Evolutionary conservation across 2,888 invertebrate genomes (phyloP), one percentile per base, ranked within the genome.

Genomic region (Scaptomyza polygonia): DNA sequence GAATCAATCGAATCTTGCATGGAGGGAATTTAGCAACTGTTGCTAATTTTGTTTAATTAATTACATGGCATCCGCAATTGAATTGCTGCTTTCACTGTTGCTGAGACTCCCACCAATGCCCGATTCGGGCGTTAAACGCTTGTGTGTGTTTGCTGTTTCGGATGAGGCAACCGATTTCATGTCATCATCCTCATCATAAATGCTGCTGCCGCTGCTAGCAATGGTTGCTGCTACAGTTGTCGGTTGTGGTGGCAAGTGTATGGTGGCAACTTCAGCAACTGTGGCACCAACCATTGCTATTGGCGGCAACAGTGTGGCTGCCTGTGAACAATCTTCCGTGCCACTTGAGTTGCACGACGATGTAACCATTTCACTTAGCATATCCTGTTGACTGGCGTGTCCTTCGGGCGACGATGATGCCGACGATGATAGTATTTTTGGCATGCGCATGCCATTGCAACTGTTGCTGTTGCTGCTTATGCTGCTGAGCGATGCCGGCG

Each of bases 61-160:
- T 89, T 70, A 88, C 88, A 87, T 87, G 55, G 85, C 81, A 61
- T 85, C 87, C n/a, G 67, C 86, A 18, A 85, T 83, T 34, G 80
- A 86, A 34, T 80, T 86, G 65, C 86, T 84, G 76, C 90, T 90
- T 58, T 89, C 89, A 36, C 88, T 89, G 59, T 89, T 89, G 58
- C 88, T 90, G 7, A 90, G 76, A 55, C 90, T 90, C 55, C 90
- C 89, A 3, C 90, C 90, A 25, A 90, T 89, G 27, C 90, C 90
- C 0, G 90, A 90, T 48, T 90, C 90, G 8, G 90, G 90, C 12
- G 90, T 90, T 0, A 86, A 55, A 2, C 86, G 89, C 64, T 89
- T 90, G 67, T 83, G 86, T 5, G 85, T 77, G 5, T 25, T 25
- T 5, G 82, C 67, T 9, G 82, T 76, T 58, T 84, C 82, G 9